A percentile compares a stretch with the other conserved stretches of the same genome.
phyloP scores from a whole-genome alignment of 2,113 vertebrate genomes.

The Lutjanus erythropterus region DNA sequence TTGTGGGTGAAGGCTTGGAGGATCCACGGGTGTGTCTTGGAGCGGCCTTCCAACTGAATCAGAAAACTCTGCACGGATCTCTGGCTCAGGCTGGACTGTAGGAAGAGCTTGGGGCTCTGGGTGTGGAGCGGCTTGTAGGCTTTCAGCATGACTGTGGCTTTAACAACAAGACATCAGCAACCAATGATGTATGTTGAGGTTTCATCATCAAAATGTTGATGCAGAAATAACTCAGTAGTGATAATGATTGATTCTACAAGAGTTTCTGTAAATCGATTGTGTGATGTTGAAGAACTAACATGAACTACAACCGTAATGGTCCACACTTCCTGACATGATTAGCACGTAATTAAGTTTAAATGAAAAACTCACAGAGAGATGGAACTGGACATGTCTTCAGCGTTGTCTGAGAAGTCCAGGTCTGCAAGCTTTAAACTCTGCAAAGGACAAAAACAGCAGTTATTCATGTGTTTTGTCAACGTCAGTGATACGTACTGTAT shows the following conservation, averaged over 20 bases:
- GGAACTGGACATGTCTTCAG: constrained; percentile 23
- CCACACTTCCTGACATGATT: too few relatives aligned
- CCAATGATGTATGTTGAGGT: neutral
- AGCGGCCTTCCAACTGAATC: neutral
- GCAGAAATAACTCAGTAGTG: neutral
- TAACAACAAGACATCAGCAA: neutral
- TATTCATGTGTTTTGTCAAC: neutral
- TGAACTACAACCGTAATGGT: neutral
- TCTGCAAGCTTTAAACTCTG: constrained; percentile 82
- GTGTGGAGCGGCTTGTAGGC: constrained; percentile 19
- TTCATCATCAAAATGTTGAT: neutral
- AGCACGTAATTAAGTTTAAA: neutral
- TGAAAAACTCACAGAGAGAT: constrained; percentile 72
- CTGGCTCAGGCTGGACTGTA: constrained; percentile 36
- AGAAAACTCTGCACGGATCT: constrained; percentile 15
- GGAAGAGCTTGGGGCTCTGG: constrained; percentile 38
- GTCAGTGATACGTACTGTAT: neutral
- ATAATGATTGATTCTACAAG: neutral
- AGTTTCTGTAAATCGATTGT: neutral
- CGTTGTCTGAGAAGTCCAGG: constrained; percentile 52
- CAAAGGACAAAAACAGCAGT: constrained; percentile 18
- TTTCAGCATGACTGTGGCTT: constrained; percentile 37
- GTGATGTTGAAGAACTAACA: neutral
- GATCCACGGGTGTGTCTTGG: constrained; percentile 32
- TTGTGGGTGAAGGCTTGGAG: constrained; percentile 33